Evolutionary conservation across 2,888 invertebrate genomes (phyloP).

Genomic region (Pammene fasciana): DNA sequence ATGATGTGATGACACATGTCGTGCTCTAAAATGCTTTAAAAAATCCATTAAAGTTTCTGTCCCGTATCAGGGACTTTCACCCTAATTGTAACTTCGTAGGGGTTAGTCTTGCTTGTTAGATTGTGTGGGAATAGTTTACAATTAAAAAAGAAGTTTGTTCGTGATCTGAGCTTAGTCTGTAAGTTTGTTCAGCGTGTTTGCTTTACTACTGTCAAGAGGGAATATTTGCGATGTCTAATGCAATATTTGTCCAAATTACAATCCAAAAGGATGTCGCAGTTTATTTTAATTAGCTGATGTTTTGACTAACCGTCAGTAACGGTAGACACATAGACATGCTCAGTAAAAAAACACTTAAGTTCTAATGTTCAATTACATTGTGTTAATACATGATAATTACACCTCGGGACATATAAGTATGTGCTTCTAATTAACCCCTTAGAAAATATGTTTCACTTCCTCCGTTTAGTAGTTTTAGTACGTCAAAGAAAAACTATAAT

Average conservation of each 20-base stretch:
- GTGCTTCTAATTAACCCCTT: background rate
- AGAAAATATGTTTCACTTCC: constrained; percentile 12
- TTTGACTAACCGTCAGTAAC: constrained; percentile 1
- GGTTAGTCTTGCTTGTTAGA: constrained; percentile 43
- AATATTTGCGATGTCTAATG: constrained; percentile 60
- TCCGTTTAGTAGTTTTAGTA: background rate
- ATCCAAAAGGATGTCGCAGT: background rate
- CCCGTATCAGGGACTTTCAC: constrained; percentile 46
- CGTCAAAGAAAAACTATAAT: constrained; percentile 8
- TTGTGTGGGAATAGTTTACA: constrained; percentile 67
- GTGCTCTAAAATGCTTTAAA: constrained; percentile 78
- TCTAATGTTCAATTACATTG: background rate
- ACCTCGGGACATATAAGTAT: background rate
- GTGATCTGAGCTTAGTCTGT: constrained; percentile 64
- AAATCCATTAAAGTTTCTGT: constrained; percentile 53
- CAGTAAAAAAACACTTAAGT: background rate
- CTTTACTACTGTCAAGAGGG: constrained; percentile 62
- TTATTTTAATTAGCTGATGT: constrained; percentile 7
- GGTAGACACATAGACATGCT: too few relatives aligned
- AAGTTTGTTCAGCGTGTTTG: constrained; percentile 66
- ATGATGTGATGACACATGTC: constrained; percentile 84
- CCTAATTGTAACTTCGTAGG: constrained; percentile 47
- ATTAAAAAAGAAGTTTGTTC: constrained; percentile 69
- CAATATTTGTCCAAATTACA: constrained; percentile 39
- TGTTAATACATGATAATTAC: constrained; percentile 2